Conservation (phyloP, 2,113 vertebrate species). For the Antennarius striatus region DNA sequence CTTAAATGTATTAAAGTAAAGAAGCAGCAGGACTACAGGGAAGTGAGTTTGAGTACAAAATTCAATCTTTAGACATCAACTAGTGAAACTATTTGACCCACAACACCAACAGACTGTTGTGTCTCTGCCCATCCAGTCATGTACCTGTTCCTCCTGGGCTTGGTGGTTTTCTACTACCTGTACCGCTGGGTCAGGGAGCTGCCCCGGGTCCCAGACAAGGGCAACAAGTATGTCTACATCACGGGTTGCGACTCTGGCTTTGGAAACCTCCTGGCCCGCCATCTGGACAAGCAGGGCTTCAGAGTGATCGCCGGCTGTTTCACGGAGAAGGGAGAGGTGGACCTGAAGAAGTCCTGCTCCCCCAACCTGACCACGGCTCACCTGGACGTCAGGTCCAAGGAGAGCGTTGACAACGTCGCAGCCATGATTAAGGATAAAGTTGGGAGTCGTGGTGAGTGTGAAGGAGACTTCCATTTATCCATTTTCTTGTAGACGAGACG, state of each 20-base stretch:
- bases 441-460: constrained; percentile 72
- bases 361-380: constrained; percentile 63
- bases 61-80: too few relatives aligned
- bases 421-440: constrained; percentile 75
- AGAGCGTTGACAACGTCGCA: constrained; percentile 76
- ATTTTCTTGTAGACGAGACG: too few relatives aligned
- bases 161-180: constrained; percentile 64
- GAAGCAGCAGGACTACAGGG: too few relatives aligned
- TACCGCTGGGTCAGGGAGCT: constrained; percentile 77
- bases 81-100: too few relatives aligned
- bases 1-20: too few relatives aligned
- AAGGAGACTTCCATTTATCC: neutral
- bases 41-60: too few relatives aligned
- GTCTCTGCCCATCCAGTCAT: constrained; percentile 51
- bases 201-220: constrained; percentile 61
- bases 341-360: constrained; percentile 82
- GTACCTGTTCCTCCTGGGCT: constrained; percentile 68
- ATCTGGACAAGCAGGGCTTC: constrained; percentile 83
- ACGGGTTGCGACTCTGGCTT: constrained; percentile 92
- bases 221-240: constrained; percentile 84
- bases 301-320: constrained; percentile 85
- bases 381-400: constrained; percentile 79
- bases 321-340: constrained; percentile 80
- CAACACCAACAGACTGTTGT: too few relatives aligned
- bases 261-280: constrained; percentile 82